Conservation (phyloP, 37 sponge, comb jelly and placozoan species). For the Hormiphora californensis region DNA sequence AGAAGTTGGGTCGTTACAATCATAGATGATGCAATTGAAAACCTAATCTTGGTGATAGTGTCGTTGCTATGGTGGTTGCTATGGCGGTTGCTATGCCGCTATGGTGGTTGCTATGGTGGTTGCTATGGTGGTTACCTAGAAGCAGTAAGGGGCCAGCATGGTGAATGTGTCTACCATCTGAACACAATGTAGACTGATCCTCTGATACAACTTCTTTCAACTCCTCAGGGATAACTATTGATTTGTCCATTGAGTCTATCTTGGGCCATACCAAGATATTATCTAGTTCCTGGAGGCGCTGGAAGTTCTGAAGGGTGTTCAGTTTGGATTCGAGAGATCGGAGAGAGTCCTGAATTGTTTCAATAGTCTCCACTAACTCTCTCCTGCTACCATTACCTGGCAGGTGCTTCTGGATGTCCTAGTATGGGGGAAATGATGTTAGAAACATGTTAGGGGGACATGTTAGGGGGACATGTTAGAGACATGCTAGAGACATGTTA, state of each 20-base stretch:
- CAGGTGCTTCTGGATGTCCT: conserved; percentile 51
- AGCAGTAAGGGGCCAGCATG: conserved; percentile 19
- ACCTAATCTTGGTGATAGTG: too few species aligned
- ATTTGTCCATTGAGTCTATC: conserved; percentile 17
- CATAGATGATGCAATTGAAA: neutral
- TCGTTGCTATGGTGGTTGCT: neutral
- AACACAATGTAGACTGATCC: conserved; percentile 24
- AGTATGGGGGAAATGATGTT: too few species aligned
- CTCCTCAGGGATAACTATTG: conserved; percentile 36
- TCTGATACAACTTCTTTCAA: conserved; percentile 38
- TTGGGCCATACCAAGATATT: conserved; percentile 45
- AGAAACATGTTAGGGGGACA: too few species aligned
- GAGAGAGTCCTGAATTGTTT: conserved; percentile 33
- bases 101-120: neutral
- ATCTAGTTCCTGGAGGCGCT: conserved; percentile 31
- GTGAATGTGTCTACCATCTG: conserved; percentile 19
- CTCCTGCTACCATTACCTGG: conserved; percentile 25
- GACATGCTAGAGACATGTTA: too few species aligned
- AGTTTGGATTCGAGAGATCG: conserved; percentile 24
- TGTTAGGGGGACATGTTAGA: too few species aligned
- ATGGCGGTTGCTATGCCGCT: neutral
- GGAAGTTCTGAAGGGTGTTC: conserved; percentile 44
- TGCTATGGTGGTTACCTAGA: neutral
- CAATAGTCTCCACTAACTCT: neutral
- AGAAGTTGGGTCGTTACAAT: neutral